These are phyloP conservation scores for Hyalella azteca DNA, from an alignment of 2,888 invertebrate genomes.

Conservation along the genomic window DNA sequence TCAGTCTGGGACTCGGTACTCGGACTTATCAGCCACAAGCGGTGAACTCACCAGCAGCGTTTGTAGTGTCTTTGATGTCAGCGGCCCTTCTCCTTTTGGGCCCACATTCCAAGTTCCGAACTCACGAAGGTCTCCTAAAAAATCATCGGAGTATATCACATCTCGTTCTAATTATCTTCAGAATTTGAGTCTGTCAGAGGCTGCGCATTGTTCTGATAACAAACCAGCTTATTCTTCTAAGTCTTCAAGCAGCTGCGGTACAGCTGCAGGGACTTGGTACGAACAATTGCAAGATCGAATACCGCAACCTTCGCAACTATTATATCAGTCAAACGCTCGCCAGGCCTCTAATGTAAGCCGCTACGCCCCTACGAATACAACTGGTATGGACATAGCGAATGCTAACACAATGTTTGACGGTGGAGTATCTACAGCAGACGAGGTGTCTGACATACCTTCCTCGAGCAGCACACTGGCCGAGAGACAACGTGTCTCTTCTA, in stretches of 20 bases:
- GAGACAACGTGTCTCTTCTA: background rate
- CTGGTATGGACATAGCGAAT: conserved; percentile 2
- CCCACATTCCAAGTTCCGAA: background rate
- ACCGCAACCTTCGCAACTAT: background rate
- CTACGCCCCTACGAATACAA: background rate
- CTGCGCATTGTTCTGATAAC: background rate
- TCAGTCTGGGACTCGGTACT: background rate
- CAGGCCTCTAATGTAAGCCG: background rate
- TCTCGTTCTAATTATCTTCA: background rate
- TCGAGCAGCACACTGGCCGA: conserved; percentile 24
- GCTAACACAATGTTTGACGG: conserved; percentile 17
- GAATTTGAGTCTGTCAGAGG: background rate
- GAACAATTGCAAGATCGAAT: background rate
- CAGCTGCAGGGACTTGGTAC: conserved; percentile 26
- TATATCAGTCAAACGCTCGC: background rate
- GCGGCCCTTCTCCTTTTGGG: background rate
- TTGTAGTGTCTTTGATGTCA: background rate
- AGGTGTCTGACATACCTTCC: conserved; percentile 11
- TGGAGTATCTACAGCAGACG: conserved; percentile 14
- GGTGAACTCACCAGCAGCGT: background rate
- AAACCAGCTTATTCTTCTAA: background rate
- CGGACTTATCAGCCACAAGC: background rate
- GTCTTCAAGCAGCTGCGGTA: conserved; percentile 12
- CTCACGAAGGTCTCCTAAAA: background rate
- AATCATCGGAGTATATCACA: background rate